These are phyloP conservation scores for Bufotes viridis DNA, from an alignment of 2,797 vertebrate species.

Conservation along the genomic window DNA sequence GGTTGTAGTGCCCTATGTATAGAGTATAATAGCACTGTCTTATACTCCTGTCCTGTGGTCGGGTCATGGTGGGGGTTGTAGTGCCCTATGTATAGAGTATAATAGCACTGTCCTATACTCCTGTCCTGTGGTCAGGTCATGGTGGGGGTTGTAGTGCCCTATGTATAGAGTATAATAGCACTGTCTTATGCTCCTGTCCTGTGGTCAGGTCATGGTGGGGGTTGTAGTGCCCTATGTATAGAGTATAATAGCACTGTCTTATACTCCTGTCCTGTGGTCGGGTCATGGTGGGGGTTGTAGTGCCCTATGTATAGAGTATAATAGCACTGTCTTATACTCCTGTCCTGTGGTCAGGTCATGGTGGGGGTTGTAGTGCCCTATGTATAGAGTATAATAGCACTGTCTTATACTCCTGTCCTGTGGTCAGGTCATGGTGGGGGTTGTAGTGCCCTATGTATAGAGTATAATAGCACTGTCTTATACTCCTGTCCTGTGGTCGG, in stretches of 20 bases:
- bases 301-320: not conserved
- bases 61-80: not conserved
- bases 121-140: not conserved
- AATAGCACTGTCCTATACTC: not conserved
- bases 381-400: not conserved
- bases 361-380: not conserved
- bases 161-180: not conserved
- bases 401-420: not conserved
- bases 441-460: not conserved
- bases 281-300: constrained; percentile 1
- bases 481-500: not conserved
- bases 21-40: not conserved
- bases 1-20: not conserved
- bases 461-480: no score
- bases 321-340: not conserved
- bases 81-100: not conserved
- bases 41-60: not conserved
- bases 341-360: not conserved
- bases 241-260: not conserved
- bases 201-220: not conserved
- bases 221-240: not conserved
- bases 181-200: not conserved
- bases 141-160: not conserved
- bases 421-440: not conserved
- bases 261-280: not conserved